These are phyloP conservation scores for Falco cherrug DNA, from an alignment of 2,797 vertebrate genomes.

Conservation along the genomic window DNA sequence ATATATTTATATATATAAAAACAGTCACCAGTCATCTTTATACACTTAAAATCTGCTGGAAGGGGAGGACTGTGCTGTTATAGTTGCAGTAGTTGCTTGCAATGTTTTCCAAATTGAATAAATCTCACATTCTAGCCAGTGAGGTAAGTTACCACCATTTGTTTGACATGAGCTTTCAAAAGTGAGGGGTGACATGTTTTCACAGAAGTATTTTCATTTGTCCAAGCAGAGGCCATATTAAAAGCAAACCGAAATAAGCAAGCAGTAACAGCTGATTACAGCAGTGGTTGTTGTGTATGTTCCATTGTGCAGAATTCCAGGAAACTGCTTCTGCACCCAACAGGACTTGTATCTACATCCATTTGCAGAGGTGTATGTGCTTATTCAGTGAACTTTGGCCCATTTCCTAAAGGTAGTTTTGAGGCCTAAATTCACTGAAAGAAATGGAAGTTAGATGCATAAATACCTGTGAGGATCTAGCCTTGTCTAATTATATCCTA, in stretches of 20 bases:
- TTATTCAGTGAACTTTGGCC: neutral
- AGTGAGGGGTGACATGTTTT: neutral
- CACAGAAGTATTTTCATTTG: neutral
- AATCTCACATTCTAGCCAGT: neutral
- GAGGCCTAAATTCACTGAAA: neutral
- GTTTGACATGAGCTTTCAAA: neutral
- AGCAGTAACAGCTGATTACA: neutral
- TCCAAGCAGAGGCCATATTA: neutral
- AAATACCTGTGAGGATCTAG: neutral
- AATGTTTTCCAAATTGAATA: neutral
- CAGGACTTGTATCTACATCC: neutral
- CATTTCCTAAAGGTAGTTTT: neutral
- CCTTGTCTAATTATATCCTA: neutral
- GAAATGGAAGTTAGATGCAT: neutral
- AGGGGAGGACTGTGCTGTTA: neutral
- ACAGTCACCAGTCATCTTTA: neutral
- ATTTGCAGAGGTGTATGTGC: neutral
- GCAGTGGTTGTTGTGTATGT: neutral
- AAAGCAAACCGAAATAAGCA: neutral
- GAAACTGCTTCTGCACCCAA: neutral
- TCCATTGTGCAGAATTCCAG: neutral
- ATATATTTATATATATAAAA: neutral
- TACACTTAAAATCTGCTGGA: neutral
- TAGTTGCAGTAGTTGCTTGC: neutral
- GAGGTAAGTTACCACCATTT: neutral